Evolutionary conservation across 2,113 vertebrate genomes (phyloP).

Genomic region (Dipodomys merriami): DNA sequence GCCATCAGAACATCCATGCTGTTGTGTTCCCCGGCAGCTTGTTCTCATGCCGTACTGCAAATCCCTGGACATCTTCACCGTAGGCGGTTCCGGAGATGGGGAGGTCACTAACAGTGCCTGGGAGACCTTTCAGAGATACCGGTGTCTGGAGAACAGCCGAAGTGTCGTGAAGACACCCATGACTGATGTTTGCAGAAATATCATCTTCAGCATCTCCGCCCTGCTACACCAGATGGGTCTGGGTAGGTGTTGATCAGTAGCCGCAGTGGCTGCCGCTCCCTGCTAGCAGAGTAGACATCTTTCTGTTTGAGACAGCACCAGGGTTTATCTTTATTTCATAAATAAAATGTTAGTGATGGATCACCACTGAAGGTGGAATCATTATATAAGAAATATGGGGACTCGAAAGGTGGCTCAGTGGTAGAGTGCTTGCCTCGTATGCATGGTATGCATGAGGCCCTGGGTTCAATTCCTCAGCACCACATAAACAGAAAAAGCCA

Average conservation of each 20-base stretch:
- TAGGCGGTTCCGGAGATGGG: slow-evolving; percentile 90
- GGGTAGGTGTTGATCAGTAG: slow-evolving; percentile 83
- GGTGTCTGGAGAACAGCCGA: slow-evolving; percentile 96
- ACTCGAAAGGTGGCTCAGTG: too few species aligned
- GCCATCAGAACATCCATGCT: not conserved
- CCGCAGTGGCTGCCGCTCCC: too few species aligned
- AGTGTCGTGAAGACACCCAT: slow-evolving; percentile 94
- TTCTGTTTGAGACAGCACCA: not conserved
- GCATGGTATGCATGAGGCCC: too few species aligned
- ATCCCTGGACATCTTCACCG: slow-evolving; percentile 94
- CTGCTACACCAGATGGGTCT: slow-evolving; percentile 93
- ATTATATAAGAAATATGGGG: not conserved
- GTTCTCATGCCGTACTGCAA: slow-evolving; percentile 97
- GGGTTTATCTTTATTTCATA: not conserved
- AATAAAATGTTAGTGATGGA: not conserved
- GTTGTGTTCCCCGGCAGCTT: slow-evolving; percentile 85
- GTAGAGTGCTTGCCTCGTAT: too few species aligned
- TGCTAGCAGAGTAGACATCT: not conserved
- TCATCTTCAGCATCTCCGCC: slow-evolving; percentile 96
- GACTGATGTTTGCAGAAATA: slow-evolving; percentile 96
- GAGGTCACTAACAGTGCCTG: slow-evolving; percentile 89
- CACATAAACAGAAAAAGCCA: too few species aligned
- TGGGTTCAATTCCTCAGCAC: too few species aligned
- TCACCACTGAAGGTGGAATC: not conserved
- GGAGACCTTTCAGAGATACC: slow-evolving; percentile 97